Conservation (phyloP, 2,113 vertebrate genomes). For the Chascanopsetta lugubris region DNA sequence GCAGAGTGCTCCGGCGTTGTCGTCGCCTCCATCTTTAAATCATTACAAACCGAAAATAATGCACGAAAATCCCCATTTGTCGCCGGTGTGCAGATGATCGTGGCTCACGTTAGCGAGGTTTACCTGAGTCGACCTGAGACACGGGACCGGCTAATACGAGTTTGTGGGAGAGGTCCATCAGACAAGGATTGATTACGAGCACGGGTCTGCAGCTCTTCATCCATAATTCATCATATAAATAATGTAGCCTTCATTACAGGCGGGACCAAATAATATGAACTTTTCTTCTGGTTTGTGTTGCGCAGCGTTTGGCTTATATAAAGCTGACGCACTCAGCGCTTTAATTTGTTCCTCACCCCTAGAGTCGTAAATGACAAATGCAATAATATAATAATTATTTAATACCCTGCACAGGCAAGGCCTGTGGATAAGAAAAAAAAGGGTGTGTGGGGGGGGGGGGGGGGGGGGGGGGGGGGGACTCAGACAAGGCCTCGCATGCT, state of each 20-base stretch:
- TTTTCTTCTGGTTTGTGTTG: conserved; percentile 73
- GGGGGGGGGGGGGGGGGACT: too few species aligned
- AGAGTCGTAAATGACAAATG: conserved; percentile 79
- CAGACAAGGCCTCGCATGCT: conserved; percentile 61
- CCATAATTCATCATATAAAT: conserved; percentile 84
- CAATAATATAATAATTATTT: conserved; percentile 81
- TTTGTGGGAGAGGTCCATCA: conserved; percentile 69
- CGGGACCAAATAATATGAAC: conserved; percentile 78
- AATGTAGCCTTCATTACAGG: conserved; percentile 83
- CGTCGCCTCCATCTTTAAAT: conserved; percentile 48
- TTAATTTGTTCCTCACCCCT: conserved; percentile 81
- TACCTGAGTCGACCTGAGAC: conserved; percentile 30
- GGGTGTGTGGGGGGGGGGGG: too few species aligned
- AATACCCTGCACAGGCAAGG: conserved; percentile 64
- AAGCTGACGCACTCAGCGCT: conserved; percentile 76
- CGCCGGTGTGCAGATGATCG: conserved; percentile 48
- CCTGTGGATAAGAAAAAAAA: conserved; percentile 68
- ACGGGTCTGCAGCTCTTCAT: conserved; percentile 74
- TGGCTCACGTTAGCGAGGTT: conserved; percentile 24
- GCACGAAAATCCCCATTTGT: conserved; percentile 31
- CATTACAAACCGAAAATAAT: conserved; percentile 37
- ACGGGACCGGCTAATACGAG: conserved; percentile 68
- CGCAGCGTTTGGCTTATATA: conserved; percentile 73
- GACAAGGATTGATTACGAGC: conserved; percentile 76
- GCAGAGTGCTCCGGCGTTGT: conserved; percentile 51